Evolutionary conservation across 2,888 invertebrate genomes (phyloP).

Genomic region (Kuschelorhynchus macadamiae): DNA sequence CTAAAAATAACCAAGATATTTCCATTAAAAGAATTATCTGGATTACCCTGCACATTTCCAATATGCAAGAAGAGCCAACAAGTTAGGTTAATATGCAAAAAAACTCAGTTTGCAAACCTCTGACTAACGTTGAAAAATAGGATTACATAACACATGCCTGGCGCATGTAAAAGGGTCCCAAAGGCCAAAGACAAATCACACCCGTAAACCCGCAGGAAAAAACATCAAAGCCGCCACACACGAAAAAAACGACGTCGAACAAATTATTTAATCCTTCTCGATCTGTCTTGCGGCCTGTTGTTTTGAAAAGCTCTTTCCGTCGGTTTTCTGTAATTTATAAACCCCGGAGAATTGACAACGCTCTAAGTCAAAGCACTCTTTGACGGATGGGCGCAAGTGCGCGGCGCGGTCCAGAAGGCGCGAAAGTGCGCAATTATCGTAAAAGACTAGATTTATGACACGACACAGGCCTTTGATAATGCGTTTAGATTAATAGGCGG

Average conservation of each 20-base stretch:
- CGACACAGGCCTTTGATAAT: constrained; percentile 53
- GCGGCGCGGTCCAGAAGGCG: constrained; percentile 42
- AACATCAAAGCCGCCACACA: constrained; percentile 17
- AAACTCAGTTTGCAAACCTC: no score
- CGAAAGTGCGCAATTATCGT: constrained; percentile 48
- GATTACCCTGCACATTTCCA: no score
- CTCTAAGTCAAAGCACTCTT: constrained; percentile 24
- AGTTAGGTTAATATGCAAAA: no score
- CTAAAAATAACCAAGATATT: no score
- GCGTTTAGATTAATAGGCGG: constrained; percentile 47
- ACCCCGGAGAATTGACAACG: constrained; percentile 36
- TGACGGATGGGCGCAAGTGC: constrained; percentile 45
- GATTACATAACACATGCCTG: no score
- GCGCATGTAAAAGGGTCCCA: constrained; percentile 33
- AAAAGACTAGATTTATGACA: constrained; percentile 33
- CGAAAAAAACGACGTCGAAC: constrained; percentile 26
- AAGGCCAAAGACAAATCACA: constrained; percentile 20
- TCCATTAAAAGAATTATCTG: no score
- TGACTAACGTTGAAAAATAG: no score
- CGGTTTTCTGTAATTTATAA: constrained; percentile 46
- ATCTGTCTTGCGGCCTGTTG: constrained; percentile 51
- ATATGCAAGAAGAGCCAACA: no score
- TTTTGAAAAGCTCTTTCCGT: constrained; percentile 56
- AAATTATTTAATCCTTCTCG: constrained; percentile 32
- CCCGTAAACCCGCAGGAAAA: constrained; percentile 16